Conservation (phyloP, 1,140 invertebrate species). For the Augochlora pura region DNA sequence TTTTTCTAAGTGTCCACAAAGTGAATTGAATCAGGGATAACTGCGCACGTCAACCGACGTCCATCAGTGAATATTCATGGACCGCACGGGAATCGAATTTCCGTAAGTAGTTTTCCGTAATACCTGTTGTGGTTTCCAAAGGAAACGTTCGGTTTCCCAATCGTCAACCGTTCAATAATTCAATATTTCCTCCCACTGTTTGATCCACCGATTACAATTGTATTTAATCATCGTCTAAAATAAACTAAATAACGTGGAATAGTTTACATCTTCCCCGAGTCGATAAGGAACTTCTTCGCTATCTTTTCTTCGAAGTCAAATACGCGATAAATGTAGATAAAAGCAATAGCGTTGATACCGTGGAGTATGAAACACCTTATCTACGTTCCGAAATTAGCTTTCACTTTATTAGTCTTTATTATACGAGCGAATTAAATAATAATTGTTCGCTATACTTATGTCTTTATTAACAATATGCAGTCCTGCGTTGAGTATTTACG, state of each 20-base stretch:
- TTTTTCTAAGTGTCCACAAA: conserved; percentile 5
- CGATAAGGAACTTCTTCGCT: neutral
- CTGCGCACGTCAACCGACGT: conserved; percentile 36
- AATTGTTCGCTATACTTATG: too few species aligned
- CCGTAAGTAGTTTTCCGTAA: neutral
- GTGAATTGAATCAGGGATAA: conserved; percentile 55
- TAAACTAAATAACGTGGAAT: neutral
- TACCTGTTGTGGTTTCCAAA: neutral
- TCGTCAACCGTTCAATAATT: neutral
- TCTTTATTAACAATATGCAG: too few species aligned
- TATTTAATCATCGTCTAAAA: neutral
- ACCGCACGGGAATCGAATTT: conserved; percentile 23
- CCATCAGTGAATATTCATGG: conserved; percentile 56
- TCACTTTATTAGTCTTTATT: too few species aligned
- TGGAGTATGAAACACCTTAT: too few species aligned
- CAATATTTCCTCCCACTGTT: neutral
- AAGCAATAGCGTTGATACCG: neutral
- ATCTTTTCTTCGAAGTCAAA: neutral
- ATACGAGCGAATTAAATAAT: too few species aligned
- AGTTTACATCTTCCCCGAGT: neutral
- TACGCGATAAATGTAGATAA: neutral
- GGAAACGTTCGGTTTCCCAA: neutral
- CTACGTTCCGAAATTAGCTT: neutral
- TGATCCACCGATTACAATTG: neutral
- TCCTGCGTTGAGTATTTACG: too few species aligned